Base-by-base conservation (phyloP, 2,888 invertebrate species). In the Cheilosia soror region DNA sequence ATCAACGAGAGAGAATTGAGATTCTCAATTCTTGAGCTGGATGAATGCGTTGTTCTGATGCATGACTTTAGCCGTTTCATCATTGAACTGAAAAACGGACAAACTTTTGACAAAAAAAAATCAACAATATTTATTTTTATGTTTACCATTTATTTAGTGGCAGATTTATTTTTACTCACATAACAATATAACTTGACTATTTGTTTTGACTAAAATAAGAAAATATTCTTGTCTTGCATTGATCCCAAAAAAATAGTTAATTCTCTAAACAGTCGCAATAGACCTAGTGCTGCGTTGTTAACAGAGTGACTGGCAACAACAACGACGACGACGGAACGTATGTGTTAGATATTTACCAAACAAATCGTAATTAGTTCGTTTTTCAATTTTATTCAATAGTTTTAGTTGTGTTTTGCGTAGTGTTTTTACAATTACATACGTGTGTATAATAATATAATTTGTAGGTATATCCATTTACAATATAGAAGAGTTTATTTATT, bases 81-180 rank as follows among this genome's bases (percentile, higher is more conserved):
- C 31, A 31, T 31, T 31, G 31, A 6, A 7, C 6, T 33, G 7
- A 7, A 33, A 33, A 3, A 9, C 33, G 33, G 9, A 9, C 33
- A 37, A 11, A 37, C 9, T 9, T 4, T 4, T 11, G 5, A 57
- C 4, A 69, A 42, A 51, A 4, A 33, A 55, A 13, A 33, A 20
- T 25, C 9, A 27, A 27, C 29, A 27, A 4, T 20, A 20, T 11
- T 47, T 20, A 3, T 33, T 25, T 13, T n/a, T 44, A 29, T 49
- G 27, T 40, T 58, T 49, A 66, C 27, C 42, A 66, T 76, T 58
- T 76, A 76, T 68, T 76, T 31, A 37, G 66, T 76, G 66, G 76
- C 51, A 75, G 65, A 66, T 76, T 58, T 47, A 7, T 51, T 60
- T 11, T 29, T 25, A 29, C 51, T 42, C 60, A 37, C 20, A 60